Conservation (phyloP, 2,113 vertebrate species). For the Danionella cerebrum region DNA sequence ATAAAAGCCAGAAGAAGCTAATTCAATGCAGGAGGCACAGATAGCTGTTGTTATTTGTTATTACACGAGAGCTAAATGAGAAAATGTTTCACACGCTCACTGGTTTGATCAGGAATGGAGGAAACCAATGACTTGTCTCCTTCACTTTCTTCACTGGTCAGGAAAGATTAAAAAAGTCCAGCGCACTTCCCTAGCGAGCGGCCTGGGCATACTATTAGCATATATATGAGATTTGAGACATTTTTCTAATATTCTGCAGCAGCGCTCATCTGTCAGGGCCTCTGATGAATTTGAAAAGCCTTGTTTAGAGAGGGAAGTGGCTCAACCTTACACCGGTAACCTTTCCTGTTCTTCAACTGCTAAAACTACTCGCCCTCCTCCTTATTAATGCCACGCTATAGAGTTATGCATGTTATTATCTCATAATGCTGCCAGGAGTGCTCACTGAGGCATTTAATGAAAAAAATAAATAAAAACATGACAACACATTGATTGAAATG, state of each 20-base stretch:
- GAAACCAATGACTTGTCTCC: constrained; percentile 88
- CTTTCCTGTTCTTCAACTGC: constrained; percentile 46
- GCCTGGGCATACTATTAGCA: constrained; percentile 99
- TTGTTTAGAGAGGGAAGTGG: constrained; percentile 79
- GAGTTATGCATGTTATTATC: constrained; percentile 42
- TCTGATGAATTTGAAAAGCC: constrained; percentile 99
- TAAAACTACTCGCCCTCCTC: constrained; percentile 41
- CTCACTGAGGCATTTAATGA: background rate
- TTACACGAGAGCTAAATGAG: constrained; percentile 82
- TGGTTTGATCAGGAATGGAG: constrained; percentile 97
- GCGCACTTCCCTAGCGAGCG: constrained; percentile 77
- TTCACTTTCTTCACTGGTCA: constrained; percentile 91
- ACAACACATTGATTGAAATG: constrained; percentile 1
- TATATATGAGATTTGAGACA: constrained; percentile 99
- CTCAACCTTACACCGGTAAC: constrained; percentile 54
- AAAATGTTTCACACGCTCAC: constrained; percentile 58
- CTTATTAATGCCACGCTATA: constrained; percentile 50
- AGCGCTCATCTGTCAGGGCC: constrained; percentile 99
- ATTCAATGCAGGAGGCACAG: constrained; percentile 49
- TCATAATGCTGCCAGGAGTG: constrained; percentile 29
- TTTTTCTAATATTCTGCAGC: constrained; percentile 99
- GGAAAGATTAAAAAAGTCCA: constrained; percentile 97
- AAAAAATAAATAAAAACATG: background rate
- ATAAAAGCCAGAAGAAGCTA: constrained; percentile 68
- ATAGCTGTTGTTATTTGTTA: constrained; percentile 77